phyloP scores from a whole-genome alignment of 2,113 vertebrate genomes.

The Balaenoptera acutorostrata region DNA sequence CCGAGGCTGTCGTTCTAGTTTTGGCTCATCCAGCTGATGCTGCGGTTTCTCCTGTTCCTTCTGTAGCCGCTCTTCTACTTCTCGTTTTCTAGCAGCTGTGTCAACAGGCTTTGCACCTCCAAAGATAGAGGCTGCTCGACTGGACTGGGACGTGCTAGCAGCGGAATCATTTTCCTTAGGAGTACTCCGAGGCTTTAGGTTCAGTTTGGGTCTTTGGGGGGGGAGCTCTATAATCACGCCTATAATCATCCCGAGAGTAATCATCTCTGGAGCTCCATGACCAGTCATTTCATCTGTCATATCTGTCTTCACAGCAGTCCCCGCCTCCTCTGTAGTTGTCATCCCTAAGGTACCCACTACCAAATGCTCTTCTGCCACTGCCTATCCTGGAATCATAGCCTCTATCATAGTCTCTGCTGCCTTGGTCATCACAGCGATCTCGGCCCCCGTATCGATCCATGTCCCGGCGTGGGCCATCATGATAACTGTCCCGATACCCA shows the following conservation, averaged over 20 bases:
- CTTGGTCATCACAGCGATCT: slow-evolving; percentile 87
- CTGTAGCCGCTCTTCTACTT: slow-evolving; percentile 95
- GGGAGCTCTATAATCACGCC: slow-evolving; percentile 84
- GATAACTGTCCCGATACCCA: slow-evolving; percentile 60
- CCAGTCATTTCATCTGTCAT: slow-evolving; percentile 86
- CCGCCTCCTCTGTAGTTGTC: slow-evolving; percentile 86
- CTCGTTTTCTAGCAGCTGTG: slow-evolving; percentile 92
- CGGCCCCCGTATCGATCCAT: slow-evolving; percentile 86
- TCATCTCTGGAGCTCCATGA: slow-evolving; percentile 80
- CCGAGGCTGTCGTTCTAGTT: slow-evolving; percentile 83
- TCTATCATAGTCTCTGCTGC: slow-evolving; percentile 89
- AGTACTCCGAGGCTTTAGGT: slow-evolving; percentile 93
- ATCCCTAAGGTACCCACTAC: slow-evolving; percentile 91
- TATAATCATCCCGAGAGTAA: slow-evolving; percentile 79
- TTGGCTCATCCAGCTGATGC: slow-evolving; percentile 92
- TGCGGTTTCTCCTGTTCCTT: slow-evolving; percentile 95
- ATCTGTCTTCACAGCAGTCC: slow-evolving; percentile 89
- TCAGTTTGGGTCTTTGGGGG: slow-evolving; percentile 91
- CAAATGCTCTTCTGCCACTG: slow-evolving; percentile 89
- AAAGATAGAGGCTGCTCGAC: slow-evolving; percentile 91
- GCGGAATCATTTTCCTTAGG: slow-evolving; percentile 87
- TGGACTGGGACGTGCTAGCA: slow-evolving; percentile 81
- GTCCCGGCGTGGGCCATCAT: slow-evolving; percentile 86
- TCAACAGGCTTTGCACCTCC: slow-evolving; percentile 94
- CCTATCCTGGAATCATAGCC: slow-evolving; percentile 82